These are phyloP conservation scores for Petromus typicus DNA, from an alignment of 2,113 vertebrate genomes.

Conservation along the genomic window DNA sequence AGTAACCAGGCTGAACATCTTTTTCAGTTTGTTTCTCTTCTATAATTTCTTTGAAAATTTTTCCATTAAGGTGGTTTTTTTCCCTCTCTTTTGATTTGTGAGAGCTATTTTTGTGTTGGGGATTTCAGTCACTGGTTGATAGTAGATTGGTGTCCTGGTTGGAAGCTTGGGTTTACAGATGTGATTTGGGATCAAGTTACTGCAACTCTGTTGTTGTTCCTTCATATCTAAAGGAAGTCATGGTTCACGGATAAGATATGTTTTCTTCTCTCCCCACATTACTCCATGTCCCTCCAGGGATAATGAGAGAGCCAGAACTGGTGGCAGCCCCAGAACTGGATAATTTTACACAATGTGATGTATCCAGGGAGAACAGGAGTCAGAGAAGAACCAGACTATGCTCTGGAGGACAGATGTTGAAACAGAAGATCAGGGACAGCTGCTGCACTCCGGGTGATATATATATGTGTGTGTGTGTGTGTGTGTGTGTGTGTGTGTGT, in stretches of 20 bases:
- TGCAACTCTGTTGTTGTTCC: neutral
- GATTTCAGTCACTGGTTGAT: neutral
- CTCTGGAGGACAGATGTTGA: neutral
- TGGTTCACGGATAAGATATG: neutral
- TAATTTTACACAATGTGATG: neutral
- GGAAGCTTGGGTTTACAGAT: conserved; percentile 26
- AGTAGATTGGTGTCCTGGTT: neutral
- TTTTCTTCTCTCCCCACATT: neutral
- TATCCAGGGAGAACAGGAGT: neutral
- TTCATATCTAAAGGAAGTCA: neutral
- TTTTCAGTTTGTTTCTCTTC: conserved; percentile 65
- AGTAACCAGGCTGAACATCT: conserved; percentile 45
- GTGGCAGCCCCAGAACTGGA: neutral
- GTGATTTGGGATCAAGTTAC: conserved; percentile 18
- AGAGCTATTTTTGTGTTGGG: conserved; percentile 43
- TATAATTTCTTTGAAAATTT: conserved; percentile 55
- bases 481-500: too few species aligned
- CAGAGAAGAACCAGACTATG: neutral
- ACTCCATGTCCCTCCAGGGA: neutral
- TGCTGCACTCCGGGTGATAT: neutral
- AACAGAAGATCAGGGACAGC: neutral
- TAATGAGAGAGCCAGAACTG: neutral
- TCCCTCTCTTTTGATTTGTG: conserved; percentile 13
- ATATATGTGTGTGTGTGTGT: too few species aligned
- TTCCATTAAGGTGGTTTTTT: conserved; percentile 28